A percentile compares a stretch with the other conserved stretches of the same genome.
phyloP scores from a whole-genome alignment of 2,113 vertebrate genomes.

The Podarcis cretensis region DNA sequence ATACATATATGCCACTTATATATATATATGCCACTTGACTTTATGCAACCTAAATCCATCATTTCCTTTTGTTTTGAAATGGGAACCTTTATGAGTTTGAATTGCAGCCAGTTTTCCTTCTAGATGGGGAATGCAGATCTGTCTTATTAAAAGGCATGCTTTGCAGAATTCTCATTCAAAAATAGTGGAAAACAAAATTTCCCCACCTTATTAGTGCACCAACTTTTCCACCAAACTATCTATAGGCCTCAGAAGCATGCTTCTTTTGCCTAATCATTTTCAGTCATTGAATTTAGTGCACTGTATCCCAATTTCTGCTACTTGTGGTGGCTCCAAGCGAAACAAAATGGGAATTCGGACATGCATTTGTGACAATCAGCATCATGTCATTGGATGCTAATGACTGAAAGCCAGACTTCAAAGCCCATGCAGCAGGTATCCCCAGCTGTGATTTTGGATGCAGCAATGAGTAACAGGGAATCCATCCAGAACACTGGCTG shows the following conservation, averaged over 20 bases:
- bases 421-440: slow-evolving; percentile 76
- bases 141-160: slow-evolving; percentile 49
- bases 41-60: slow-evolving; percentile 34
- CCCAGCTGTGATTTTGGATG: slow-evolving; percentile 63
- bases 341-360: slow-evolving; percentile 57
- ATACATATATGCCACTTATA: not conserved
- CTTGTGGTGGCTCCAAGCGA: slow-evolving; percentile 66
- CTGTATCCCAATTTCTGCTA: slow-evolving; percentile 51
- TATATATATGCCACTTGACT: slow-evolving; percentile 22
- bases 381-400: slow-evolving; percentile 57
- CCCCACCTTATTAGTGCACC: slow-evolving; percentile 52
- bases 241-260: slow-evolving; percentile 66
- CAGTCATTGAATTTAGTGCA: slow-evolving; percentile 24
- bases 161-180: slow-evolving; percentile 45
- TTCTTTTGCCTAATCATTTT: slow-evolving; percentile 44
- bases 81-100: slow-evolving; percentile 34
- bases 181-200: slow-evolving; percentile 33
- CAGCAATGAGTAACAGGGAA: slow-evolving; percentile 67
- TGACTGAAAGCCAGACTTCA: slow-evolving; percentile 69
- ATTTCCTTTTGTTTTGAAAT: slow-evolving; percentile 33
- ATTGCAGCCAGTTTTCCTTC: slow-evolving; percentile 20
- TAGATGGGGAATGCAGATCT: slow-evolving; percentile 19
- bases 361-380: slow-evolving; percentile 45
- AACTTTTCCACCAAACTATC: slow-evolving; percentile 43
- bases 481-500: slow-evolving; percentile 50